These are phyloP conservation scores for Muntiacus reevesi DNA, from an alignment of 2,113 vertebrate species.

Conservation along the genomic window DNA sequence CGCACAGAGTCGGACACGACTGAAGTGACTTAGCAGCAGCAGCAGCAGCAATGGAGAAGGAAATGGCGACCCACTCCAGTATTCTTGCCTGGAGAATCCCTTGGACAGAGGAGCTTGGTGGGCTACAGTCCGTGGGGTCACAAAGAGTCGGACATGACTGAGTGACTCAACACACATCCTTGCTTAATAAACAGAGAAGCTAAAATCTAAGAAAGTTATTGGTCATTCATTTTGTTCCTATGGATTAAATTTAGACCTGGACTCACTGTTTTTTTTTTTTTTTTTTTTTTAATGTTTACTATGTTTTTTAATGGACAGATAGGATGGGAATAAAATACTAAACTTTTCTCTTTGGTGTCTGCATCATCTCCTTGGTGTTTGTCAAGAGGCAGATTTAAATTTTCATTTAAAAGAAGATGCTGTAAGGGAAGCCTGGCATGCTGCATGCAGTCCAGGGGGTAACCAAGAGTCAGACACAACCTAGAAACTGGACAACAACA, in stretches of 20 bases:
- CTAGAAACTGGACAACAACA: neutral
- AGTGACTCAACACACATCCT: neutral
- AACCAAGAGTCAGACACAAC: neutral
- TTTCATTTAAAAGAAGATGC: constrained; percentile 2
- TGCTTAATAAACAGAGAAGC: neutral
- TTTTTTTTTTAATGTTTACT: neutral
- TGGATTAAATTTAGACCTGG: neutral
- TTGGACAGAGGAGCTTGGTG: neutral
- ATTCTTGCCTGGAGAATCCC: neutral
- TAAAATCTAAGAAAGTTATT: neutral
- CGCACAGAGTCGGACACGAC: no score
- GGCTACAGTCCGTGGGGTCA: neutral
- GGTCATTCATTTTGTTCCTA: neutral
- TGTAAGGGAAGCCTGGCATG: neutral
- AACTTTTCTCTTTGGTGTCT: neutral
- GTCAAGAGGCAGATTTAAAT: neutral
- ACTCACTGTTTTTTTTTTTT: neutral
- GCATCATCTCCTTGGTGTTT: neutral
- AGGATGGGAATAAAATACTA: neutral
- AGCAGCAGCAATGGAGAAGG: neutral
- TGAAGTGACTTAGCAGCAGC: no score
- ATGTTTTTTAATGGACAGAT: neutral
- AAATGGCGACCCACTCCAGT: neutral
- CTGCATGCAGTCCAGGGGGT: neutral
- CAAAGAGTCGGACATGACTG: neutral